Evolutionary conservation across 2,113 vertebrate species (phyloP), one percentile per base, ranked within the genome.

Genomic region (Brachionichthys hirsutus): DNA sequence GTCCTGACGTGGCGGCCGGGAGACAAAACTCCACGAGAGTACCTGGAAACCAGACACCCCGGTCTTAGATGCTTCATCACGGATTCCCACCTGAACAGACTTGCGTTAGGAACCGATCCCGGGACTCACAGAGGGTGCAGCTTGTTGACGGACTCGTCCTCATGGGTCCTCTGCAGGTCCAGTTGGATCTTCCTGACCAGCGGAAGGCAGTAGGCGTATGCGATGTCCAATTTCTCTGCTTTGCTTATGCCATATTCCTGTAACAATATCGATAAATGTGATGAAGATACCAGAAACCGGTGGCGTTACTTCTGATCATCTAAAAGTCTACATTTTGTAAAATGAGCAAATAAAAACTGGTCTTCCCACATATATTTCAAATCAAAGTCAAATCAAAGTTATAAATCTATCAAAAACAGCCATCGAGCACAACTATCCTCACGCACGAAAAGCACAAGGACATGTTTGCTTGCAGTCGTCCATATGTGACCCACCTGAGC

Each of bases 81-180:
- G 5, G 50, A 14, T 15, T 19, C 4, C 18, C n/a, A n/a, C 49
- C 3, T 3, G 4, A 30, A 6, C 13, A 10, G 9, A 18, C 8
- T 19, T 2, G 0, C 9, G 7, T 14, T 2, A 7, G 8, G 5
- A 3, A 10, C 2, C 2, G 2, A 12, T 48, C 36, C 0, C 14
- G 16, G 10, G 0, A 48, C 92, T 88, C 76, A 93, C 97, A 98
- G 85, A 3, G 97, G 97, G 78, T 98, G 97, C 16, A 98, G 92
- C 69, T 99, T 99, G 92, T 99, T 98, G 83, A 99, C 97, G 41
- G 95, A 97, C 83, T 99, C 97, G 36, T 98, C 97, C 83, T 97
- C 97, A 2, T 99, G 97, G 18, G 96, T 99, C 85, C 97, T 94
- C 85, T 99, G 97, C 45, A 99, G 87, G 87, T 99, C 97, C 75